Conservation (phyloP, 53 echinoderm and acorn worm genomes). For the Glandiceps talaboti region DNA sequence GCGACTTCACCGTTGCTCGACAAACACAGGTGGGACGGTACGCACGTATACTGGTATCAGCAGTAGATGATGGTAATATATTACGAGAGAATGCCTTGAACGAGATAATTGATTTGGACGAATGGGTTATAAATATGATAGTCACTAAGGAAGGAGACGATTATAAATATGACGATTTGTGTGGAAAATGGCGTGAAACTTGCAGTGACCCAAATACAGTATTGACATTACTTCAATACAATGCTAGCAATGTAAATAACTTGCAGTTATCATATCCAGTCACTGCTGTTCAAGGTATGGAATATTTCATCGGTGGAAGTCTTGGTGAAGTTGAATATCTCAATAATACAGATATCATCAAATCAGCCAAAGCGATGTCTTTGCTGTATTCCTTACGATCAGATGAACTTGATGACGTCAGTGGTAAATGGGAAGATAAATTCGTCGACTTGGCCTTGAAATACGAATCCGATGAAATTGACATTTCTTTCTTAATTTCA, state of each 20-base stretch:
- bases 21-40: background rate
- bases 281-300: background rate
- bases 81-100: background rate
- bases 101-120: background rate
- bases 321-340: background rate
- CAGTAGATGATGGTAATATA: background rate
- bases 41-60: background rate
- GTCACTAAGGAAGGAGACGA: background rate
- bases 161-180: background rate
- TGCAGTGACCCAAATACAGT: background rate
- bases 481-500: background rate
- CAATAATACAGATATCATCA: background rate
- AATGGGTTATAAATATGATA: background rate
- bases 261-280: background rate
- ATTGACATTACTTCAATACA: background rate
- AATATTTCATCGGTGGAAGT: background rate
- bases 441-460: background rate
- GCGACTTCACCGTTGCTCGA: background rate
- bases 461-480: background rate
- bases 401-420: conserved; percentile 8
- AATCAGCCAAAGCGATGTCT: background rate
- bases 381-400: conserved; percentile 4
- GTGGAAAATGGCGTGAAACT: background rate
- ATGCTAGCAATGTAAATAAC: background rate
- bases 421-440: background rate